Percentiles rank a stretch among this genome's conserved stretches.
Evolutionary conservation across 2,797 vertebrate species (phyloP).

Genomic region (Thripadectes ignobilis): DNA sequence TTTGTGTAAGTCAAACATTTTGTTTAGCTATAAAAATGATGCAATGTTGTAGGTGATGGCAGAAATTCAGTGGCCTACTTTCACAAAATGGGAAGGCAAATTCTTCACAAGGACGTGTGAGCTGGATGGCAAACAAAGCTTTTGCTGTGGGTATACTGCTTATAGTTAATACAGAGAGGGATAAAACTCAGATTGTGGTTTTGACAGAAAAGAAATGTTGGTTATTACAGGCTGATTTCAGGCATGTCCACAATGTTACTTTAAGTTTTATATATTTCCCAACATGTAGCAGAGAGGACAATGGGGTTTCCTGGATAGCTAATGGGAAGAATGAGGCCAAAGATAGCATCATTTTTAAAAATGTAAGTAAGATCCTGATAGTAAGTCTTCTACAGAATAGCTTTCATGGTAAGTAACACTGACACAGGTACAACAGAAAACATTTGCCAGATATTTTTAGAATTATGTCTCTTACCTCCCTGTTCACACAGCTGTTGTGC

Average conservation of each 20-base stretch:
- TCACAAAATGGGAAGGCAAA: background rate
- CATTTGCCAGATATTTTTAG: background rate
- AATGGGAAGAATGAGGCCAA: background rate
- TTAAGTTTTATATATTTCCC: background rate
- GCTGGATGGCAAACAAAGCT: background rate
- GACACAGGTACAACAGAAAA: background rate
- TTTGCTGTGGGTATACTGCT: background rate
- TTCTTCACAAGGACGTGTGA: background rate
- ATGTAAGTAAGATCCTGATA: background rate
- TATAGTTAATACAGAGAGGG: background rate
- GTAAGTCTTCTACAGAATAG: background rate
- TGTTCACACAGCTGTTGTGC: slow-evolving; percentile 98
- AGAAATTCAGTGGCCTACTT: background rate
- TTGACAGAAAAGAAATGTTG: background rate
- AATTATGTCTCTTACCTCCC: slow-evolving; percentile 86
- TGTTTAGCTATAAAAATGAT: slow-evolving; percentile 16
- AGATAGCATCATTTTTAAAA: background rate
- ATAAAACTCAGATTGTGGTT: background rate
- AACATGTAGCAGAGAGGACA: background rate
- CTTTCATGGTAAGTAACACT: background rate
- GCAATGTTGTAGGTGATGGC: background rate
- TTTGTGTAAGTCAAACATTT: background rate
- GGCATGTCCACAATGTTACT: background rate
- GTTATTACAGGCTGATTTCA: background rate
- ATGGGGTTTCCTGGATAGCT: background rate